These are phyloP conservation scores for Avahi laniger DNA, from an alignment of 2,797 vertebrate species.

Conservation along the genomic window DNA sequence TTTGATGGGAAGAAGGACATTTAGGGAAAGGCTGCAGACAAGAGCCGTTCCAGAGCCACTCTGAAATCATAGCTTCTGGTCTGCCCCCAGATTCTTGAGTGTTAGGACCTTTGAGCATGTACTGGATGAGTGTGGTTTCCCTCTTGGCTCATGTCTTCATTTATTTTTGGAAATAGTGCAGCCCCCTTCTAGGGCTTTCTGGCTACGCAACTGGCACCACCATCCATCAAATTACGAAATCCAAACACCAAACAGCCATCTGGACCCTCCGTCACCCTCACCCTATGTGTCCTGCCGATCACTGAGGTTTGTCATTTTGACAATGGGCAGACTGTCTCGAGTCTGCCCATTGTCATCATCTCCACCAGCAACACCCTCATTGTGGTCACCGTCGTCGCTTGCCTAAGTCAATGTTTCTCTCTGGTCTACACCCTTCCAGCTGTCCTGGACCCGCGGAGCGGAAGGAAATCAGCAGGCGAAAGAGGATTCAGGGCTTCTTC, in stretches of 20 bases:
- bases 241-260: fast-evolving
- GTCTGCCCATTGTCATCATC: fast-evolving
- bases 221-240: fast-evolving
- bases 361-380: fast-evolving
- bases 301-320: background rate
- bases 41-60: background rate
- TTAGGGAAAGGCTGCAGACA: background rate
- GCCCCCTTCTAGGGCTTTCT: background rate
- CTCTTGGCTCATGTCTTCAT: background rate
- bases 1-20: background rate
- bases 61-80: background rate
- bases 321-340: fast-evolving
- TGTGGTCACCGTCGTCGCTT: fast-evolving
- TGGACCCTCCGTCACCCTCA: background rate
- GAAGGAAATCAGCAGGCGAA: background rate
- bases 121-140: background rate
- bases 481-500: background rate
- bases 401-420: background rate
- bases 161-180: background rate
- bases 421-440: fast-evolving
- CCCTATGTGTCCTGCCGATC: fast-evolving
- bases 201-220: fast-evolving
- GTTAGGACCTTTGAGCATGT: fast-evolving
- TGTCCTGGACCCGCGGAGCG: too few species aligned
- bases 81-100: background rate